Evolutionary conservation across 64 coral and sea anemone genomes (phyloP), one percentile per base, ranked within the genome.

Genomic region (Pocillopora damicornis): DNA sequence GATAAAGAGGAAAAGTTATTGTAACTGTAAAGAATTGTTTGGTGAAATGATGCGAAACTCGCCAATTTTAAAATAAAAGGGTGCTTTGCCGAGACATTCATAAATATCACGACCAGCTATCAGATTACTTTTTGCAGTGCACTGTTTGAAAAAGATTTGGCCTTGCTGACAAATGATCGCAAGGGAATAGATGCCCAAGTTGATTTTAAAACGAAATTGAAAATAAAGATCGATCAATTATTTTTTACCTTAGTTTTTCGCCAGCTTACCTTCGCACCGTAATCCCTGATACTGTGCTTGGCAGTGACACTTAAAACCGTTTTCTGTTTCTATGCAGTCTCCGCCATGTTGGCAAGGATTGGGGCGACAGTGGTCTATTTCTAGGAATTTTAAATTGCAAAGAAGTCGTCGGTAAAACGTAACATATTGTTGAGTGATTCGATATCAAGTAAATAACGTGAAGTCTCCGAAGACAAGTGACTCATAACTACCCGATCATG

Each of bases 301-400:
- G 80, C 94, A 96, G 11, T 93, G 88, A 68, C 94, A 96, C 37
- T 88, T 93, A 84, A 90, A 96, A 10, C 94, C 88, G 45, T 75
- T 93, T 38, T 64, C 37, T 16, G 88, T 90, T 35, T 92, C 86
- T 12, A 95, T 64, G 56, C 97, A 99, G 30, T 99, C 85, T 73
- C 97, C 97, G 37, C 92, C 90, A 66, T 99, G 90, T 22, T 78
- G 87, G 58, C 97, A 99, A 16, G 97, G 97, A 60, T 99, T 99
- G 13, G 97, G 97, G 34, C 92, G 88, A 73, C 97, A 99, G 17
- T 61, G 90, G 64, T 99, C 97, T 15, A 72, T 73, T 68, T 93
- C 97, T 99, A 63, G 75, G 17, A 38, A 18, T 72, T 11, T n/a
- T 9, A 82, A 77, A 77, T 1, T 9, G 0, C 0, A 42, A 9